These are phyloP conservation scores for Mastigias papua DNA, from an alignment of 30 jellyfish, hydroid and myxozoan species.

Conservation along the genomic window DNA sequence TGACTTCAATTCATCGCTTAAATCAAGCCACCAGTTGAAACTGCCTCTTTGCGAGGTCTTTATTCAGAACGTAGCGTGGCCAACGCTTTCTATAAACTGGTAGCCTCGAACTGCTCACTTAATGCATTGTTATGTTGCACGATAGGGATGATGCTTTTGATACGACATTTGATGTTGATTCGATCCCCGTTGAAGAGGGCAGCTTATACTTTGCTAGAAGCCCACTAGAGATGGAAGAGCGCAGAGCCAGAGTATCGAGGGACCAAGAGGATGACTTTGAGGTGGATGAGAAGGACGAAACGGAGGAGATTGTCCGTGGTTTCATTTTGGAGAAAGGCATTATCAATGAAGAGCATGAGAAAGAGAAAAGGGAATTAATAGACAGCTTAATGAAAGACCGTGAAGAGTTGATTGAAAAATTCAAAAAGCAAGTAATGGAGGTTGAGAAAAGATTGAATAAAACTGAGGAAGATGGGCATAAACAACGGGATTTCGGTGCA, in stretches of 20 bases:
- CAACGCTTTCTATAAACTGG: slow-evolving; percentile 32
- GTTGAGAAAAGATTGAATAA: slow-evolving; percentile 54
- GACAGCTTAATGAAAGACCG: slow-evolving; percentile 81
- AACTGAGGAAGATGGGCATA: background rate
- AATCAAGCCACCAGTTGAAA: slow-evolving; percentile 8
- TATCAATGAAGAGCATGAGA: slow-evolving; percentile 84
- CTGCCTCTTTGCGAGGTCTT: background rate
- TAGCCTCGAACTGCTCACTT: slow-evolving; percentile 12
- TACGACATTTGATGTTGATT: slow-evolving; percentile 30
- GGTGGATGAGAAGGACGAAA: slow-evolving; percentile 73
- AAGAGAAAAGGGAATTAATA: slow-evolving; percentile 80
- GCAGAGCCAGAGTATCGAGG: slow-evolving; percentile 1
- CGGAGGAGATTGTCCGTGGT: slow-evolving; percentile 85
- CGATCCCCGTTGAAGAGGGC: slow-evolving; percentile 28
- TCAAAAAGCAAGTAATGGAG: slow-evolving; percentile 70
- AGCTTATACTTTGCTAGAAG: slow-evolving; percentile 12
- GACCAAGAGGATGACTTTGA: slow-evolving; percentile 17
- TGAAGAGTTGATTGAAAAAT: slow-evolving; percentile 72
- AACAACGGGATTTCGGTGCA: background rate
- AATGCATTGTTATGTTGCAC: slow-evolving; percentile 6
- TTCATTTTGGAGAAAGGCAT: slow-evolving; percentile 87
- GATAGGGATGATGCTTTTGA: slow-evolving; percentile 5
- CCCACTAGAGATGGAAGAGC: background rate
- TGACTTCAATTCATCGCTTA: background rate
- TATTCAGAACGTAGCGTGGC: slow-evolving; percentile 39